Base-by-base conservation (phyloP, 2,113 vertebrate genomes). In the Sinocyclocheilus anophthalmus region DNA sequence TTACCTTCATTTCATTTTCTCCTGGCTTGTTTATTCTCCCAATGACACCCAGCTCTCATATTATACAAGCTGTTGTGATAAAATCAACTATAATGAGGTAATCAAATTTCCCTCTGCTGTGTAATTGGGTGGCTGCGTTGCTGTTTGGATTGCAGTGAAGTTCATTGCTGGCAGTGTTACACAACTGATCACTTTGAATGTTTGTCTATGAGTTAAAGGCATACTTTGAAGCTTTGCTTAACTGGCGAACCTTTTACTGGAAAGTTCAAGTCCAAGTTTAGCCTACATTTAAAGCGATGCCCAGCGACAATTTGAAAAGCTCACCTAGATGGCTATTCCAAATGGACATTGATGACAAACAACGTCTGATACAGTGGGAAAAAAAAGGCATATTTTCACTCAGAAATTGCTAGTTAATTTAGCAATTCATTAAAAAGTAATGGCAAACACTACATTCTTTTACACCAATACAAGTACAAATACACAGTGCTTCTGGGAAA, bases 11-110 rank as follows among this genome's bases (percentile, higher is more conserved):
- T 84, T 84, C 65, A 53, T 83, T 73, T 84, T 55, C 81, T 72
- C 30, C 81, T 57, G 26, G 26, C 30, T 84, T 84, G 50, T 84
- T 83, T 73, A 73, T 59, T 42, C 11, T 16, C 18, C 22, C 50
- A 84, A 84, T 84, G 73, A 83, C 67, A 57, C 30, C 18, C 45
- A 37, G 65, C 16, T 83, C 81, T 83, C 48, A 22, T 69, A 84
- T 84, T 84, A 37, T 72, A 73, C 69, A 73, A 84, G 50, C 81
- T 72, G 50, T 83, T 83, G 67, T 84, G 50, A 59, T 84, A 73
- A 84, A 73, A 73, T 84, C 65, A 84, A 73, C 18, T 42, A 22
- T 84, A 84, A 84, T 84, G 26, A 26, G 65, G 45, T 70, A 83
- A 70, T 83, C 81, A 84, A 42, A 84, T 84, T 83, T 59, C 81